phyloP scores from a whole-genome alignment of 2,113 vertebrate genomes.

The Chionomys nivalis region DNA sequence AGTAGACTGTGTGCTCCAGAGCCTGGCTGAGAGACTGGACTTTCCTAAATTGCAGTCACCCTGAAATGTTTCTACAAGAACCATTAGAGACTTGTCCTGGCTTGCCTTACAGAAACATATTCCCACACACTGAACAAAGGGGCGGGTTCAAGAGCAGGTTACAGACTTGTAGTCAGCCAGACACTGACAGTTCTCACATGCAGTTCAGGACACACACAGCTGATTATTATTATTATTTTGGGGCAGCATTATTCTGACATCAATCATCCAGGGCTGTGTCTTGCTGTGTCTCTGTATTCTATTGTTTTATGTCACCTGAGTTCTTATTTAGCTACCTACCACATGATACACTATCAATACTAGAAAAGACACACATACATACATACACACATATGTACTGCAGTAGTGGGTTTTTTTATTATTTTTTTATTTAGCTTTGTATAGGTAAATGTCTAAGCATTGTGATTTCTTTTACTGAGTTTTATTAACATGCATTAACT shows the following conservation, averaged over 20 bases:
- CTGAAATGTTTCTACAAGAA: slow-evolving; percentile 74
- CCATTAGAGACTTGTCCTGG: slow-evolving; percentile 81
- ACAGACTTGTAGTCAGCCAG: slow-evolving; percentile 81
- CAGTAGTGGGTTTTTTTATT: not conserved
- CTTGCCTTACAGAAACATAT: slow-evolving; percentile 82
- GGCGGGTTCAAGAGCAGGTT: slow-evolving; percentile 85
- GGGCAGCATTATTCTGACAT: not conserved
- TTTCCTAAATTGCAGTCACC: slow-evolving; percentile 80
- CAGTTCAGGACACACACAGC: slow-evolving; percentile 29
- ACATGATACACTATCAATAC: not conserved
- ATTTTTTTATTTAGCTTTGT: not conserved
- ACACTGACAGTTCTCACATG: slow-evolving; percentile 75
- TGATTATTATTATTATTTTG: not conserved
- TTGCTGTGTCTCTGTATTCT: slow-evolving; percentile 17
- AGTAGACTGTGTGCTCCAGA: not conserved
- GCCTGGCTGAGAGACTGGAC: slow-evolving; percentile 20
- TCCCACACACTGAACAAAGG: slow-evolving; percentile 82
- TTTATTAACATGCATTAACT: not conserved
- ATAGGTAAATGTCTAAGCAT: not conserved
- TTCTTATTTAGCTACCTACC: not conserved
- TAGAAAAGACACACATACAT: not conserved
- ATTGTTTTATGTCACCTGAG: not conserved
- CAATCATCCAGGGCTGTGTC: not conserved
- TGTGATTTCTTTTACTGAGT: not conserved
- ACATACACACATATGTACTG: not conserved